Percentiles rank a stretch among this genome's conserved stretches.
phyloP scores from a whole-genome alignment of 2,797 vertebrate species.

The Echiichthys vipera region DNA sequence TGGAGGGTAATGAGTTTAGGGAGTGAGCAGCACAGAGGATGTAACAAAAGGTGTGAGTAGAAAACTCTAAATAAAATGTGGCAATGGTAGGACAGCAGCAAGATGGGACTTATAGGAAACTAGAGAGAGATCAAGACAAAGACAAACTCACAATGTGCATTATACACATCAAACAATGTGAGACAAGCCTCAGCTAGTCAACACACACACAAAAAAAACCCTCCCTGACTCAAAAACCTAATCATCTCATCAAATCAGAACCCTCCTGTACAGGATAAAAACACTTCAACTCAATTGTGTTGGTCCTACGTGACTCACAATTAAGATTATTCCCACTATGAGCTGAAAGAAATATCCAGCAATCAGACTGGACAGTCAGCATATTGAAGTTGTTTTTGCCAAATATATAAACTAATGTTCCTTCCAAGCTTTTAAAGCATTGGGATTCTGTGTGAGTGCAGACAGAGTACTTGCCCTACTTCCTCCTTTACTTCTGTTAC shows the following conservation, averaged over 20 bases:
- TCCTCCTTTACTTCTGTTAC: constrained; percentile 55
- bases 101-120: neutral
- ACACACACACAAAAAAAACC: neutral
- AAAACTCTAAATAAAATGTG: constrained; percentile 42
- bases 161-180: neutral
- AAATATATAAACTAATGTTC: constrained; percentile 47
- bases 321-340: constrained; percentile 9
- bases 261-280: constrained; percentile 58
- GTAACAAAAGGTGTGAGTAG: neutral
- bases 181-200: neutral
- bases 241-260: constrained; percentile 53
- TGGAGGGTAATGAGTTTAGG: neutral
- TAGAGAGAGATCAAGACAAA: neutral
- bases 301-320: constrained; percentile 40
- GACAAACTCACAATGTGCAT: neutral
- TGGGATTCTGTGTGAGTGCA: constrained; percentile 35
- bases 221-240: constrained; percentile 38
- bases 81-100: neutral
- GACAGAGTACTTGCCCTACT: constrained; percentile 31
- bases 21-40: constrained; percentile 7
- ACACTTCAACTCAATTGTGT: constrained; percentile 66
- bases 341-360: constrained; percentile 26
- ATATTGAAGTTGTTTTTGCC: constrained; percentile 49
- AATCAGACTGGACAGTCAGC: constrained; percentile 27
- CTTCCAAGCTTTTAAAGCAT: constrained; percentile 47